Base-by-base conservation (phyloP, 1,140 invertebrate species). In the Psix sp. region DNA sequence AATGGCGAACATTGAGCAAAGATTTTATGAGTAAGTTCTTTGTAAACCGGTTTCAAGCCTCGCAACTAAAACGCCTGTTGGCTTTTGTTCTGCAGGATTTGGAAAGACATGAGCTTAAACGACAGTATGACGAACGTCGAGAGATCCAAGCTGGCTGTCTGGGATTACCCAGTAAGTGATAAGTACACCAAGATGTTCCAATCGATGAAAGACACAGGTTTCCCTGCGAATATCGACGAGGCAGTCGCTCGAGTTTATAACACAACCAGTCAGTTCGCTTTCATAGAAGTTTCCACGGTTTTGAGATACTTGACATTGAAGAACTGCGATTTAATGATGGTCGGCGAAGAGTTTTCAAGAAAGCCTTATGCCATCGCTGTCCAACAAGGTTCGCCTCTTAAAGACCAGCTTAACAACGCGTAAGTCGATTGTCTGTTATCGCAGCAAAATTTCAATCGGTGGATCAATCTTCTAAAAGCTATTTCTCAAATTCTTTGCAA, bases 111-210 rank as follows among this genome's bases (percentile, higher is more conserved):
- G 93, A 97, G 95, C 21, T 86, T 99, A 6, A 97, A 98, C 78
- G 97, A 98, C 82, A 96, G 93, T 51, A 84, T 98, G 11, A 92
- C 91, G 7, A 94, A 96, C 29, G 90, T 96, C 0, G 96, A 98
- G 80, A 87, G 96, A 40, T 94, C 96, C 0, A 96, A 98, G 83
- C 83, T 99, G 9, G 97, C 97, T 0, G 97, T 99, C 0, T 99
- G 97, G 97, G 97, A 99, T 84, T 99, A 99, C 86, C 98, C 98
- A 0, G 96, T 98, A 0, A 97, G 95, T 76, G 97, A 99, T 84
- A 99, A 98, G 78, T 99, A 97, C 84, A 98, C 96, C 0, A 99
- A 99, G 85, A 98, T 99, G 91, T 98, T 96, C 93, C 94, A 97
- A 82, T 95, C 95, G 0, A 99, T 99, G 96, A 92, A 94, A 77